Evolutionary conservation across 92 coral and sea anemone species (phyloP).

Genomic region (Micromussa lordhowensis): DNA sequence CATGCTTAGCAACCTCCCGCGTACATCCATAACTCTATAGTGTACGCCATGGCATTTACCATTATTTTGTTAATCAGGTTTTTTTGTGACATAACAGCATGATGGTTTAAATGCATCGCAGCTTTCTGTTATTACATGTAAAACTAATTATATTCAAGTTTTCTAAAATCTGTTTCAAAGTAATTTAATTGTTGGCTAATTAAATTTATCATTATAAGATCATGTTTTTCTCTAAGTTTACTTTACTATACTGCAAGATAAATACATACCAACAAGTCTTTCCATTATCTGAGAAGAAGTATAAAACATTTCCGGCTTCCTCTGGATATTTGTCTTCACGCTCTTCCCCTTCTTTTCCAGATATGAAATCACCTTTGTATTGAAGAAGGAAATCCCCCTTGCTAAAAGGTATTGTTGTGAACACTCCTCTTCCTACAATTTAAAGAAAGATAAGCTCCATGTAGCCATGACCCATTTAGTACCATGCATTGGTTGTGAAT

Average conservation of each 20-base stretch:
- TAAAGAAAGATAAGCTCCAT: neutral
- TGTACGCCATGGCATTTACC: too few relatives aligned
- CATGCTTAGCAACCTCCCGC: too few relatives aligned
- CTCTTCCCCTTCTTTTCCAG: constrained; percentile 6
- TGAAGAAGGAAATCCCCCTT: constrained; percentile 46
- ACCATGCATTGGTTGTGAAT: too few relatives aligned
- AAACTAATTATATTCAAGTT: neutral
- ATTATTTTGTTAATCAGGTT: too few relatives aligned
- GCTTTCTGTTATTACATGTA: too few relatives aligned
- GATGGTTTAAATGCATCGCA: too few relatives aligned
- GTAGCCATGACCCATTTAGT: neutral
- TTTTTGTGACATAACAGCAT: too few relatives aligned
- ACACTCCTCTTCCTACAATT: constrained; percentile 39
- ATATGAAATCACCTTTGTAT: constrained; percentile 19
- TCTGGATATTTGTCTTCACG: constrained; percentile 6
- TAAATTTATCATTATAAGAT: constrained; percentile 1
- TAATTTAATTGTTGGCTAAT: neutral
- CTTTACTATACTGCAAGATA: neutral
- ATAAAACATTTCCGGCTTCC: constrained; percentile 29
- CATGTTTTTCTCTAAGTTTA: neutral
- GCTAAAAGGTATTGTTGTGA: constrained; percentile 14
- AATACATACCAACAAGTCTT: constrained; percentile 32
- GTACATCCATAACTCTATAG: too few relatives aligned
- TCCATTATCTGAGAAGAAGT: neutral
- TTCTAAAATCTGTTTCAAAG: neutral